A percentile compares a stretch with the other conserved stretches of the same genome.
phyloP scores from a whole-genome alignment of 2,113 vertebrate genomes.

The Tragelaphus imberbis region DNA sequence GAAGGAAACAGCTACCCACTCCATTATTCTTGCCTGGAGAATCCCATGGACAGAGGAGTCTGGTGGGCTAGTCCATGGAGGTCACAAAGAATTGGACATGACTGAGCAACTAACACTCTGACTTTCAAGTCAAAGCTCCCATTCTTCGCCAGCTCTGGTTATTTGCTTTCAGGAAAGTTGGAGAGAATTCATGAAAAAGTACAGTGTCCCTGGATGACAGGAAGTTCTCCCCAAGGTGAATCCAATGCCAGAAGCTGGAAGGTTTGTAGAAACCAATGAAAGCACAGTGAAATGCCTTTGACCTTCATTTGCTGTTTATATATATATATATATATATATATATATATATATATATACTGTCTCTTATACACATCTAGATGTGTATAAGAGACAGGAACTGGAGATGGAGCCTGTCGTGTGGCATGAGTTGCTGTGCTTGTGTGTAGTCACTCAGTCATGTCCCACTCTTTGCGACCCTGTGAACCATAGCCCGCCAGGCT shows the following conservation, averaged over 20 bases:
- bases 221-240: neutral
- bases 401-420: too few relatives aligned
- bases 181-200: conserved; percentile 17
- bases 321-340: too few relatives aligned
- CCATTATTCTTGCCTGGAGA: neutral
- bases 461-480: too few relatives aligned
- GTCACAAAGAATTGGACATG: neutral
- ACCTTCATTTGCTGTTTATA: neutral
- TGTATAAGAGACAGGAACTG: too few relatives aligned
- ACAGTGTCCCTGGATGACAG: neutral
- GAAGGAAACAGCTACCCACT: neutral
- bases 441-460: too few relatives aligned
- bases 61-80: neutral
- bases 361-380: too few relatives aligned
- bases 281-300: neutral
- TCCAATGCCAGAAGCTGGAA: neutral
- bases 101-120: neutral
- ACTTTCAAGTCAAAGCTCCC: conserved; percentile 34
- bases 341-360: too few relatives aligned
- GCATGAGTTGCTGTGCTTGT: too few relatives aligned
- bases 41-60: neutral
- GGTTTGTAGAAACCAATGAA: conserved; percentile 3
- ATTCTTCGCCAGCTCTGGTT: conserved; percentile 53
- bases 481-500: too few relatives aligned
- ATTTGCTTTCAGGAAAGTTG: neutral